Conservation (phyloP, 2,113 vertebrate species). For the Stomatorhinus ivindoensis region DNA sequence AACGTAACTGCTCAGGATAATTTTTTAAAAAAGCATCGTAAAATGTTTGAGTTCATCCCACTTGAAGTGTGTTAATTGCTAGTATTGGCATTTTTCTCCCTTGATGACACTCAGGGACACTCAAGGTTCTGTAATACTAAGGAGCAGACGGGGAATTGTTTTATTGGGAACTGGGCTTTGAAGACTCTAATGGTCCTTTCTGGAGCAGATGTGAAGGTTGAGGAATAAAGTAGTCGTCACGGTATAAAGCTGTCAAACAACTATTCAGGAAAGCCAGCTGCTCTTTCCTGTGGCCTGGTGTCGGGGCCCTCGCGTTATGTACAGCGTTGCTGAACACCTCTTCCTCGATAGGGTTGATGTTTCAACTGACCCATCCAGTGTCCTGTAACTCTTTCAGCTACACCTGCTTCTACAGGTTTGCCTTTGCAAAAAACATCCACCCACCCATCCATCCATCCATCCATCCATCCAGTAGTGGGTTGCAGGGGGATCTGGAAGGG, state of each 20-base stretch:
- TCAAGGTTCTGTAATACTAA: neutral
- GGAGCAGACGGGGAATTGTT: neutral
- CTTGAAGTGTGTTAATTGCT: neutral
- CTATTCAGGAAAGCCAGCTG: neutral
- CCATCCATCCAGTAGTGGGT: neutral
- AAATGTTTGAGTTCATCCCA: neutral
- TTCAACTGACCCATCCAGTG: neutral
- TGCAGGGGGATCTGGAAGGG: neutral
- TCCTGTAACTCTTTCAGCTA: neutral
- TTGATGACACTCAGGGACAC: neutral
- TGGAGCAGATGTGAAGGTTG: conserved; percentile 15
- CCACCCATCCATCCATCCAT: neutral
- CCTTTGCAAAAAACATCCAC: neutral
- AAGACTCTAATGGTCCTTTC: conserved; percentile 11
- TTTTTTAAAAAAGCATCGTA: neutral
- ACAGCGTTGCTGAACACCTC: conserved; percentile 4
- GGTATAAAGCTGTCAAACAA: conserved; percentile 21
- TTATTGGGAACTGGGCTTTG: conserved; percentile 6
- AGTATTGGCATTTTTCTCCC: neutral
- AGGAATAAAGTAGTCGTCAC: conserved; percentile 16
- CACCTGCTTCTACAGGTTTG: neutral
- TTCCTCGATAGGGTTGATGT: neutral
- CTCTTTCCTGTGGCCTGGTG: neutral
- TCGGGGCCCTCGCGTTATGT: neutral
- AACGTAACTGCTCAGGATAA: neutral